Evolutionary conservation across 2,797 vertebrate genomes (phyloP).

Genomic region (Gallinago nigripennis): DNA sequence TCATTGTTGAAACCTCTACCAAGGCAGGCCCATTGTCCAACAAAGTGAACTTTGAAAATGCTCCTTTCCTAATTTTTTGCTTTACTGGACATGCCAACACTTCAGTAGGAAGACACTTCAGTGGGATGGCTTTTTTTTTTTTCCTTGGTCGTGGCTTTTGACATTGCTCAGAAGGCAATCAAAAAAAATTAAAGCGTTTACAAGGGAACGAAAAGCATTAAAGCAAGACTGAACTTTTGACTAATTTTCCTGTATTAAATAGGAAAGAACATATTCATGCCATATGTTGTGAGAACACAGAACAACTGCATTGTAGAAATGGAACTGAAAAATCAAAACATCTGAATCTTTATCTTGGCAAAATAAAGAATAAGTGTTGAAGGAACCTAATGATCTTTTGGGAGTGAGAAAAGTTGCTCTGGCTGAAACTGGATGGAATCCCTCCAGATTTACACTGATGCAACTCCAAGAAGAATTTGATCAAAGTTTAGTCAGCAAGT

Average conservation of each 20-base stretch:
- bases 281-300: constrained; percentile 32
- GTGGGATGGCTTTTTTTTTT: background rate
- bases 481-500: constrained; percentile 10
- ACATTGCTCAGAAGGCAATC: constrained; percentile 13
- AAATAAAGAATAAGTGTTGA: constrained; percentile 50
- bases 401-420: constrained; percentile 39
- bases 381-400: constrained; percentile 40
- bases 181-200: constrained; percentile 42
- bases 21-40: background rate
- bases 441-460: background rate
- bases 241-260: constrained; percentile 52
- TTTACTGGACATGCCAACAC: background rate
- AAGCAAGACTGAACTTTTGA: constrained; percentile 21
- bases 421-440: constrained; percentile 7
- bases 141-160: background rate
- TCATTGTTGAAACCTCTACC: constrained; percentile 54
- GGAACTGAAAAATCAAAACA: constrained; percentile 48
- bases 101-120: background rate
- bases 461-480: constrained; percentile 4
- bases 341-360: constrained; percentile 43
- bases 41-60: background rate
- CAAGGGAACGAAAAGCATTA: constrained; percentile 50
- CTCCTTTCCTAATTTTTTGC: background rate
- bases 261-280: constrained; percentile 34
- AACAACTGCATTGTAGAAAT: constrained; percentile 27